These are phyloP conservation scores for Drosophila nikananu DNA, from an alignment of 1,140 invertebrate genomes.

Conservation along the genomic window DNA sequence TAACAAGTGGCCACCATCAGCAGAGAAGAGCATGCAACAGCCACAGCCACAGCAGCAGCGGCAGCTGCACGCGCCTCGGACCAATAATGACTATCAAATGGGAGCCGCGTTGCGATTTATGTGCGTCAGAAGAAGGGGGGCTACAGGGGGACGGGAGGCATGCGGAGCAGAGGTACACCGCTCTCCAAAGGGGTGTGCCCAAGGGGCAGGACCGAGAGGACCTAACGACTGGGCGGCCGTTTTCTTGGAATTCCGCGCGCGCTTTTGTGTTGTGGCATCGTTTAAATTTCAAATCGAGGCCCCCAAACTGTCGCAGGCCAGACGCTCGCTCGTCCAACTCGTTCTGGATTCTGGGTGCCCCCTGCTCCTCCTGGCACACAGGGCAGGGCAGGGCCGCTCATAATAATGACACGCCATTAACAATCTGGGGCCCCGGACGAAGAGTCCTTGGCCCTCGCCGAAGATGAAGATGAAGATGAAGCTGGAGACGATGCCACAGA, in stretches of 20 bases:
- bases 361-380: conserved; percentile 4
- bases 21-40: conserved; percentile 24
- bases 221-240: conserved; percentile 69
- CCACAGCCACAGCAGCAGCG: conserved; percentile 21
- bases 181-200: conserved; percentile 7
- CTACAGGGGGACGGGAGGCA: not conserved
- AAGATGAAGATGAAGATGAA: conserved; percentile 7
- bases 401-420: conserved; percentile 83
- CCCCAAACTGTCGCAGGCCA: conserved; percentile 76
- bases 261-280: conserved; percentile 72
- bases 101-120: conserved; percentile 79
- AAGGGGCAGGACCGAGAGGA: conserved; percentile 12
- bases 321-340: conserved; percentile 51
- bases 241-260: conserved; percentile 76
- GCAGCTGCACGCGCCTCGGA: conserved; percentile 76
- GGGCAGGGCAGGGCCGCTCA: conserved; percentile 62
- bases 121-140: conserved; percentile 57
- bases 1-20: conserved; percentile 76
- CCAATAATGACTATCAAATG: conserved; percentile 81
- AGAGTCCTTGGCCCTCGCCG: conserved; percentile 33
- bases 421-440: conserved; percentile 52
- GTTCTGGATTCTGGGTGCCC: conserved; percentile 25
- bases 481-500: not conserved
- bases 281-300: conserved; percentile 80
- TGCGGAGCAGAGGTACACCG: conserved; percentile 5